Percentiles rank a stretch among this genome's conserved stretches.
phyloP scores from a whole-genome alignment of 2,797 vertebrate species.

The Apogon talboti region DNA sequence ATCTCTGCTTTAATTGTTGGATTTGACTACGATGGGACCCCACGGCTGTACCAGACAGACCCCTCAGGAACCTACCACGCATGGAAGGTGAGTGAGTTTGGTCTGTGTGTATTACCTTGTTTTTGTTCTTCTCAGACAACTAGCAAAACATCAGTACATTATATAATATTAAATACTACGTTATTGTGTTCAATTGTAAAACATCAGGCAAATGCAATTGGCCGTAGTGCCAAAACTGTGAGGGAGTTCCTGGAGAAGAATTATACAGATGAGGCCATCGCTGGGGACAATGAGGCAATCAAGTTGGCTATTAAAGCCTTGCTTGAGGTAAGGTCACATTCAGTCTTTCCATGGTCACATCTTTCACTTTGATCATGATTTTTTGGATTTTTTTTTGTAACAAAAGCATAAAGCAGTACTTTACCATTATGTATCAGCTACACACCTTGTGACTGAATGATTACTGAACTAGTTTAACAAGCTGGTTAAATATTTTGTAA shows the following conservation, averaged over 20 bases:
- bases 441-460: too few species aligned
- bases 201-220: slow-evolving; percentile 86
- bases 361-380: neutral
- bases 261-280: slow-evolving; percentile 86
- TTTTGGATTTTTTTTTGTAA: slow-evolving; percentile 4
- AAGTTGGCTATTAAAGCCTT: slow-evolving; percentile 89
- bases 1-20: slow-evolving; percentile 89
- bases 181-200: neutral
- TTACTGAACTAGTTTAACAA: too few species aligned
- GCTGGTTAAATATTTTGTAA: too few species aligned
- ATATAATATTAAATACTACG: neutral
- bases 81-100: slow-evolving; percentile 84
- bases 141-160: neutral
- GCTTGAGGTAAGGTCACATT: slow-evolving; percentile 83
- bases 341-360: neutral
- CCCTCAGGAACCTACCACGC: slow-evolving; percentile 89
- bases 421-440: too few species aligned
- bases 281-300: slow-evolving; percentile 84
- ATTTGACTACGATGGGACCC: slow-evolving; percentile 87
- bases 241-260: slow-evolving; percentile 90
- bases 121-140: neutral
- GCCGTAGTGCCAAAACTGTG: slow-evolving; percentile 87
- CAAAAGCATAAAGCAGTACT: neutral
- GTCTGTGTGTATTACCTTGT: neutral
- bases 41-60: slow-evolving; percentile 88